Evolutionary conservation across 2,797 vertebrate species (phyloP), one percentile per base, ranked within the genome.

Genomic region (Cirrhinus molitorella): DNA sequence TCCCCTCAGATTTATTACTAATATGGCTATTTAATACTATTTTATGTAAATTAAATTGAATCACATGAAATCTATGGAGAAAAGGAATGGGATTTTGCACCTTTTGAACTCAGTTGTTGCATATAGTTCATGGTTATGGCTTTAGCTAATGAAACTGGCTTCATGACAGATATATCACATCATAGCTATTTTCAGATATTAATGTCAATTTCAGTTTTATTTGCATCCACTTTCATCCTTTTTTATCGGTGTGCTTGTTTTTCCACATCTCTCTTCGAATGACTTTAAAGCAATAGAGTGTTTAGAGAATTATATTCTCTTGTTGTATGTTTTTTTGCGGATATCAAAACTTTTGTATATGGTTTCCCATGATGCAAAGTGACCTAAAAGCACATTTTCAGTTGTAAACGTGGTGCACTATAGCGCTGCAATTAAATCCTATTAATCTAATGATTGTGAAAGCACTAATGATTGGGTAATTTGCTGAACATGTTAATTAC

Each of bases 241-340:
- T 83, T 73, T 85, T 76, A 71, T 53, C 65, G 82, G 79, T 43
- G 85, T 88, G 91, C 87, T 51, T 53, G 75, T 79, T 80, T 91
- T 78, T 75, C 61, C 61, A 86, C 85, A 93, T 88, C 90, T 88
- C 88, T 91, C 92, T 87, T 93, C 95, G 93, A 93, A 73, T 6
- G 13, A 72, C 17, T 13, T 49, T 19, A 34, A 34, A 66, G 9
- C 17, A 1, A 10, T 37, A 21, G 9, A 43, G 19, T 10, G 1
- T 31, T 19, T 90, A 93, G 91, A 94, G 92, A 92, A 88, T 92
- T 90, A 45, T 10, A 37, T 76, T n/a, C n/a, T n/a, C n/a, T n/a
- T 45, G 55, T 21, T 45, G 53, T 43, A 21, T 25, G 16, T n/a
- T 45, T 43, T 61, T 28, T 19, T 28, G 9, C 73, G 25, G 9